A percentile compares a stretch with the other conserved stretches of the same genome.
Evolutionary conservation across 2,113 vertebrate genomes (phyloP).

Genomic region (Cebus imitator): DNA sequence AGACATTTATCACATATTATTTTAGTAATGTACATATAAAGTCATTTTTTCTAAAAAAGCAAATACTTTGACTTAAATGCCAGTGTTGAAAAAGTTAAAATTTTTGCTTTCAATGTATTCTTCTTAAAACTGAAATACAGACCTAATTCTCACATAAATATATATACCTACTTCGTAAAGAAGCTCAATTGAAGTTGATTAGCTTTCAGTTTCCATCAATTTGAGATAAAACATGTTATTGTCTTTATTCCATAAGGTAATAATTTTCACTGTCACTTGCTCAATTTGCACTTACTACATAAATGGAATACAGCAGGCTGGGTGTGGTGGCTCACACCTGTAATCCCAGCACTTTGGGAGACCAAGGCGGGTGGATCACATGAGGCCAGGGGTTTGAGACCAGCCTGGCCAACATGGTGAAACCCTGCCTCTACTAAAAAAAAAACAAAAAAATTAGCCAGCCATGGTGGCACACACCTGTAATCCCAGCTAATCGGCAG

Average conservation of each 20-base stretch:
- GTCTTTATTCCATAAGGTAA: neutral
- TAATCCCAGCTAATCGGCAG: too few species aligned
- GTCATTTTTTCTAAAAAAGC: neutral
- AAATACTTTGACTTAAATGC: constrained; percentile 3
- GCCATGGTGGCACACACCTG: too few species aligned
- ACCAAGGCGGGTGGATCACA: too few species aligned
- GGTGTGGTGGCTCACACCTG: too few species aligned
- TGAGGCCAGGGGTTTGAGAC: too few species aligned
- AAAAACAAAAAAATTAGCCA: too few species aligned
- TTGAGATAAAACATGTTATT: neutral
- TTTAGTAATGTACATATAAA: neutral
- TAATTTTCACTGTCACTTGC: neutral
- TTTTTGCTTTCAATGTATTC: constrained; percentile 24
- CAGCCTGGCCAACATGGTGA: too few species aligned
- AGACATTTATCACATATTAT: neutral
- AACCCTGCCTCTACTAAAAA: too few species aligned
- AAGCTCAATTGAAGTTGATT: constrained; percentile 6
- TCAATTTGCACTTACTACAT: neutral
- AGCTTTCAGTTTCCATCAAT: neutral
- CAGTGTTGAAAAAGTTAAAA: neutral
- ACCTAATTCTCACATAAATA: neutral
- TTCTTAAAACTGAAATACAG: neutral
- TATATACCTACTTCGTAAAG: neutral
- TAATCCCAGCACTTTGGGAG: too few species aligned
- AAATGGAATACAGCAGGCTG: neutral